Conservation (phyloP, 1,140 invertebrate genomes). For the Zaprionus davidi region DNA sequence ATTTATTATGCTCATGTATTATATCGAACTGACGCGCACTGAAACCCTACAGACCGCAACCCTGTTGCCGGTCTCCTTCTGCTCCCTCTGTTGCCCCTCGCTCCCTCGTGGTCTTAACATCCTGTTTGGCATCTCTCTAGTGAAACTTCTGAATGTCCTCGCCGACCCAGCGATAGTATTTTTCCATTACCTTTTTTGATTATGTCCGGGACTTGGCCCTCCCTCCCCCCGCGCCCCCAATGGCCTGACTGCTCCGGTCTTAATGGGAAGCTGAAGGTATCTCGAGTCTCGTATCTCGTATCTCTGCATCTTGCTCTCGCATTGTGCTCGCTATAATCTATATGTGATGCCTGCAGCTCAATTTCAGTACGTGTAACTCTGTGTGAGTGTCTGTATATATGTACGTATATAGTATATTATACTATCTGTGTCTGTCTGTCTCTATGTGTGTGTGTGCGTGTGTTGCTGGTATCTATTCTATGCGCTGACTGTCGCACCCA, state of each 20-base stretch:
- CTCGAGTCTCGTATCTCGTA: slow-evolving; percentile 48
- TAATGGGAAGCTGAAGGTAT: slow-evolving; percentile 48
- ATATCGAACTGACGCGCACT: slow-evolving; percentile 62
- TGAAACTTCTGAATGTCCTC: slow-evolving; percentile 43
- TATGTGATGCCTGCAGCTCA: slow-evolving; percentile 63
- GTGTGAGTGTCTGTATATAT: slow-evolving; percentile 20
- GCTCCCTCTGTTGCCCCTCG: neutral
- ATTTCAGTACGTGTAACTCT: neutral
- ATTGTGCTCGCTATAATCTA: slow-evolving; percentile 73
- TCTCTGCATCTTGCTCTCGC: slow-evolving; percentile 63
- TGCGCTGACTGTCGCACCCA: slow-evolving; percentile 69
- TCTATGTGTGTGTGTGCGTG: slow-evolving; percentile 29
- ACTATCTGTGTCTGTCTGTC: slow-evolving; percentile 6
- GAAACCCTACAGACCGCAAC: slow-evolving; percentile 23
- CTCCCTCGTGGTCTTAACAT: neutral
- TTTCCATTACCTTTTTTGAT: slow-evolving; percentile 76
- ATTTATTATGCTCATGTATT: slow-evolving; percentile 81
- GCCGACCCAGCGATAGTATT: slow-evolving; percentile 63
- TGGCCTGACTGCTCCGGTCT: neutral
- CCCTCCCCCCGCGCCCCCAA: neutral
- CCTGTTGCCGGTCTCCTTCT: slow-evolving; percentile 6
- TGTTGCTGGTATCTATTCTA: slow-evolving; percentile 50
- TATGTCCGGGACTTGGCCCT: slow-evolving; percentile 53
- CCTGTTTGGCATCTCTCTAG: slow-evolving; percentile 12
- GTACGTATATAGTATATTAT: slow-evolving; percentile 43